A percentile compares a stretch with the other conserved stretches of the same genome.
phyloP scores from a whole-genome alignment of 2,797 vertebrate species.

The Sebastes trivittatus region DNA sequence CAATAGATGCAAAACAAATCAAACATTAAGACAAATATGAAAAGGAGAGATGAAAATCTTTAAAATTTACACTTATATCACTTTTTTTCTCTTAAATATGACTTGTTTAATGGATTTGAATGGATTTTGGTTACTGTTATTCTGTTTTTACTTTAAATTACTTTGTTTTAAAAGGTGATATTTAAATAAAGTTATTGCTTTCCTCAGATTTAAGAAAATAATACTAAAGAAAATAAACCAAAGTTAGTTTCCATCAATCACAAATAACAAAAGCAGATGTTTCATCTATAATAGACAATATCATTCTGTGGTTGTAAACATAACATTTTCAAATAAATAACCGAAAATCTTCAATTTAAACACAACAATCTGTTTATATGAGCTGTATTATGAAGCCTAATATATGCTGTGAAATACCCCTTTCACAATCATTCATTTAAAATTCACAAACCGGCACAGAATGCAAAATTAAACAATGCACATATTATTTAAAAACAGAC shows the following conservation, averaged over 20 bases:
- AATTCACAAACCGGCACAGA: background rate
- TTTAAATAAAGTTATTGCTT: background rate
- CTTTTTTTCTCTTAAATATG: too few relatives aligned
- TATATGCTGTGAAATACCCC: background rate
- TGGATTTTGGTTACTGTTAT: background rate
- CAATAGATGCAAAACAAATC: too few relatives aligned
- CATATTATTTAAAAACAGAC: constrained; percentile 61
- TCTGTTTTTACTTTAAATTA: background rate
- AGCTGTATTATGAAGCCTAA: background rate
- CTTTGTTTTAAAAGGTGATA: background rate
- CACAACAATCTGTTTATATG: background rate
- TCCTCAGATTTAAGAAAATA: too few relatives aligned
- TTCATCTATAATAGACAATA: background rate
- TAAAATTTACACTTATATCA: too few relatives aligned
- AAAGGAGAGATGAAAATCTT: too few relatives aligned
- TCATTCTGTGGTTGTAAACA: background rate
- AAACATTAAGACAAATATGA: too few relatives aligned
- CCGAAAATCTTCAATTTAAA: background rate
- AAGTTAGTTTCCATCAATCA: background rate
- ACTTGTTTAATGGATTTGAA: background rate
- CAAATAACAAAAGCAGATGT: background rate
- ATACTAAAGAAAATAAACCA: background rate
- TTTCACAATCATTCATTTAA: background rate
- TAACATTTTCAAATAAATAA: background rate
- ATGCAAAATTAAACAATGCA: background rate